Evolutionary conservation across 2,113 vertebrate genomes (phyloP), one percentile per base, ranked within the genome.

Genomic region (Clarias macrocephalus): DNA sequence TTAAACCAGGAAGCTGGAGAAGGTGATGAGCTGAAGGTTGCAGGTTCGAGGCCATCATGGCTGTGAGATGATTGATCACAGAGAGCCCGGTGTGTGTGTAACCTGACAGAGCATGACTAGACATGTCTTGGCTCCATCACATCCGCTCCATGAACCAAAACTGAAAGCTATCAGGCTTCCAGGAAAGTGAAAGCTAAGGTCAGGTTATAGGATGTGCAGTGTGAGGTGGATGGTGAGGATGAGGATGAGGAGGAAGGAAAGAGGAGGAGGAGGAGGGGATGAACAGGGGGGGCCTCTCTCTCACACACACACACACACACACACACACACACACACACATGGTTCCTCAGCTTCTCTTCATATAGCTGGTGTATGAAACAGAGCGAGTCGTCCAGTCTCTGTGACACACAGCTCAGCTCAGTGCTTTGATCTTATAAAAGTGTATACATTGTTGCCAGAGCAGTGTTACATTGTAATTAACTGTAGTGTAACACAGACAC

Each of bases 151-250:
- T 28, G 37, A 65, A 82, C 7, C 59, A 65, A 82, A 82, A 82
- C 60, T 65, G 80, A 82, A 82, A 82, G 80, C 80, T 65, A 4
- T 23, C 5, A 23, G 2, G 16, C 30, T 42, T 62, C 25, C 30
- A n/a, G 23, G 80, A 82, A 82, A 82, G 37, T 82, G 60, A 82
- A 82, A 82, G 80, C 37, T 48, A 52, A 21, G 3, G 15, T 5
- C 21, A 25, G 21, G 48, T 48, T 42, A 2, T 5, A 70, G 66
- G 28, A 7, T 73, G 2, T 9, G 28, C 7, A 73, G 7, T 19
- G 15, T 48, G 33, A 75, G 23, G 37, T 21, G 37, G 16, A 28
- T 0, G 23, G 23, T 66, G n/a, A 30, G 10, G 65, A 15, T 23
- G 57, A 59, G 57, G 57, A 13, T 19, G 57, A 59, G 57, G 57